phyloP scores from a whole-genome alignment of 2,113 vertebrate genomes.

The Meles meles region DNA sequence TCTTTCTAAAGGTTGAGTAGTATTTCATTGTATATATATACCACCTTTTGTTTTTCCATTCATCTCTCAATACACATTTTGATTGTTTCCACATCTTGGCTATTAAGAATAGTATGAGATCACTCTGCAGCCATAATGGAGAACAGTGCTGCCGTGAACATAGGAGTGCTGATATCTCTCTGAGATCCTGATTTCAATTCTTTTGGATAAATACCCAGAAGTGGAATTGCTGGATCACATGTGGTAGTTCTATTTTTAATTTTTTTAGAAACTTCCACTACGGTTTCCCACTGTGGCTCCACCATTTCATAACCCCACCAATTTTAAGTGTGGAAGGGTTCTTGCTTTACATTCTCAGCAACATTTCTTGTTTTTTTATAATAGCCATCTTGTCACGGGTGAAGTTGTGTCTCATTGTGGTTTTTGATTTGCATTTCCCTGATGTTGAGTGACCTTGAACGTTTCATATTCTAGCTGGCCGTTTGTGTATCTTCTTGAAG shows the following conservation, averaged over 20 bases:
- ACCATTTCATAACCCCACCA: not conserved
- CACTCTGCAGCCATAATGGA: not conserved
- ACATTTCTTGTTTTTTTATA: not conserved
- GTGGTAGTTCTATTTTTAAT: not conserved
- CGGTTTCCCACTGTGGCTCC: not conserved
- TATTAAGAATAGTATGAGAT: not conserved
- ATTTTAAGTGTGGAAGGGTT: not conserved
- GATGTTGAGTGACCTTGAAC: not conserved
- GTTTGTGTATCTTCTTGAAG: not conserved
- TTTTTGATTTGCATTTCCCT: conserved; percentile 36
- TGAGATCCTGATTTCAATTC: not conserved
- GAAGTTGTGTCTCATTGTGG: not conserved
- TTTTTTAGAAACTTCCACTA: not conserved
- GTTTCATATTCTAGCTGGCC: not conserved
- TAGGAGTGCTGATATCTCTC: not conserved
- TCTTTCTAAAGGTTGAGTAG: not conserved
- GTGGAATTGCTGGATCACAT: not conserved
- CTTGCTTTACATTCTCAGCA: not conserved
- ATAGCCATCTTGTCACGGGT: not conserved
- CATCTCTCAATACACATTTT: not conserved
- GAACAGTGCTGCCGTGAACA: not conserved
- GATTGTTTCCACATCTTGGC: not conserved
- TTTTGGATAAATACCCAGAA: not conserved
- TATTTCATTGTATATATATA: not conserved
- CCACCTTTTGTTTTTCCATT: not conserved